Evolutionary conservation across 2,113 vertebrate genomes (phyloP), one percentile per base, ranked within the genome.

Genomic region (Dolichotis patagonum): DNA sequence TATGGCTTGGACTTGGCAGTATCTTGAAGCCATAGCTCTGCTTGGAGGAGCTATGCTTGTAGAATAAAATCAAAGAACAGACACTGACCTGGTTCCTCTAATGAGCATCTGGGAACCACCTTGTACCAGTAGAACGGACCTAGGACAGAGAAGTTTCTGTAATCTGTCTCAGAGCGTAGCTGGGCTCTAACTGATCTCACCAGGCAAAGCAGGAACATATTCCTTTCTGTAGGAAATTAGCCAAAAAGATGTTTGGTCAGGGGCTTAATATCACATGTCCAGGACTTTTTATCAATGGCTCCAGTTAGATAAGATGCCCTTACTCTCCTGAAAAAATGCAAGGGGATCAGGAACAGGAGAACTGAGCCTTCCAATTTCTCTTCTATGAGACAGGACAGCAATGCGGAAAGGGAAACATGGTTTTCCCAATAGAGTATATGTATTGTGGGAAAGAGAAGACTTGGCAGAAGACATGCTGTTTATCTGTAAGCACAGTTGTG

Each of bases 301-400:
- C 26, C 19, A 62, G 4, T 60, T 67, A 62, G 52, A 92, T 49
- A 77, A 58, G 11, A 22, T 28, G 12, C 38, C 78, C 19, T 8
- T 92, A 46, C 30, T 77, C 2, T 16, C 1, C 30, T 7, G 58
- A 10, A 63, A 82, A 77, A 63, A 81, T 11, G 6, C 12, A 3
- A 85, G 41, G 46, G 52, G 11, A 58, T 62, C 62, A 62, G 60
- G 43, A 56, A 71, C n/a, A 85, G 90, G 20, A 5, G 6, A 95
- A 67, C 10, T 1, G 69, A 26, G 77, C 7, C n/a, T 82, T 63
- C 43, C 71, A 80, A 90, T 69, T 77, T 35, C 20, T 84, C 56
- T 71, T 92, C 92, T 65, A 84, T 20, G 38, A 63, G 30, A 20
- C 20, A 95, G 24, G 26, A 82, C 14, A 85, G 84, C 97, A 88